Conservation (phyloP, 2,888 invertebrate species). For the Nycteola revayana region DNA sequence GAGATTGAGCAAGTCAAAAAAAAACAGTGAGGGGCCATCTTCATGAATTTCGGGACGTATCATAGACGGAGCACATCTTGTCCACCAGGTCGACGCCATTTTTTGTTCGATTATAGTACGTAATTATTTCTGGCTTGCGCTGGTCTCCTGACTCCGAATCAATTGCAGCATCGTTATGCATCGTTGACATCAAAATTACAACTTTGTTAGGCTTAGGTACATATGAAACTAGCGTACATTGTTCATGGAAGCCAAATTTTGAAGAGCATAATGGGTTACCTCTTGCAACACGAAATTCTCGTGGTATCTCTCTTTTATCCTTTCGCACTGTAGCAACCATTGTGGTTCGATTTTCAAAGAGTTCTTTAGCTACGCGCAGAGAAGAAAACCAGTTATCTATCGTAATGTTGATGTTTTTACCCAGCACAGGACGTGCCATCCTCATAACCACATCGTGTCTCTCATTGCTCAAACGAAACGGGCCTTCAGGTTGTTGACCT, state of each 20-base stretch:
- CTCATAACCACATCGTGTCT: slow-evolving; percentile 11
- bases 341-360: slow-evolving; percentile 2
- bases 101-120: slow-evolving; percentile 30
- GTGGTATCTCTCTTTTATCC: slow-evolving; percentile 6
- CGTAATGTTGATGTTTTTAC: slow-evolving; percentile 10
- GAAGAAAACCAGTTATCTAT: slow-evolving; percentile 17
- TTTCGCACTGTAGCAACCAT: slow-evolving; percentile 3
- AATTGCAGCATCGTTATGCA: slow-evolving; percentile 6
- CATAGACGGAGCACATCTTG: slow-evolving; percentile 24
- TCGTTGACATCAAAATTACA: slow-evolving; percentile 3
- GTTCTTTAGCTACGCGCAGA: slow-evolving; percentile 3
- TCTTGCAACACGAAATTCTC: slow-evolving; percentile 5
- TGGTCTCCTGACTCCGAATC: slow-evolving; percentile 3
- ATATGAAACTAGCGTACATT: slow-evolving; percentile 6
- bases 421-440: slow-evolving; percentile 10
- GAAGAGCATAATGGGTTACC: slow-evolving; percentile 1
- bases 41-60: slow-evolving; percentile 20
- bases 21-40: slow-evolving; percentile 23
- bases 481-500: slow-evolving; percentile 15
- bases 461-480: slow-evolving; percentile 12
- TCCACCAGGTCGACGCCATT: slow-evolving; percentile 26
- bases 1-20: slow-evolving; percentile 18
- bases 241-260: slow-evolving; percentile 8
- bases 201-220: slow-evolving; percentile 6
- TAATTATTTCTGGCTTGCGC: slow-evolving; percentile 15